Evolutionary conservation across 92 coral and sea anemone genomes (phyloP), one percentile per base, ranked within the genome.

Genomic region (Zoanthus solanderi): DNA sequence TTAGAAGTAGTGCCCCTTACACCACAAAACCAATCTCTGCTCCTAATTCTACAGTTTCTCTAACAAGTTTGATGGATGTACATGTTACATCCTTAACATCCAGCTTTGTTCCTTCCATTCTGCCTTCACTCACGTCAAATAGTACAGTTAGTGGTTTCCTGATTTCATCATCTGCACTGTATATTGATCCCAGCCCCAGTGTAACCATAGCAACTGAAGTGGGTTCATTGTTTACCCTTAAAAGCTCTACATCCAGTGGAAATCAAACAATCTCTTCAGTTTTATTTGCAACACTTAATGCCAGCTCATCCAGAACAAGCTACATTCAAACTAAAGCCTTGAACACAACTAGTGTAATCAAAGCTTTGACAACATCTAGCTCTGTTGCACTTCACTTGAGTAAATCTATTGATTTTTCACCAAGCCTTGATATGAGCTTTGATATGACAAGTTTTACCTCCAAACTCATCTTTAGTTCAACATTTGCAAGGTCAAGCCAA

Each of bases 181-280:
- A 30, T 18, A 75, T 18, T 52, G 45, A 50, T 28, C 79, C 74
- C 44, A 61, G 85, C 63, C 68, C 75, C 42, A 45, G 50, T 32
- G 66, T 48, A 45, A 52, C 72, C 56, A 76, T n/a, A 14, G 53
- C 32, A 68, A 34, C 87, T 23, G 72, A 37, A 9, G 5, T 11
- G n/a, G 28, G 71, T 16, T 82, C 60, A 34, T 84, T 83, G 4
- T 52, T 87, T 37, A 78, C 65, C 48, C 54, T 75, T 63, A 58
- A 74, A 30, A 66, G 71, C 73, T 7, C 42, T 32, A 74, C 75
- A 63, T 63, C 78, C 18, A 79, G 84, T 74, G 66, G 75, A 61
- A 50, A 50, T 7, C 78, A 71, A 28, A 52, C 82, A 60, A 9
- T 13, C 18, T 60, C 9, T 14, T 68, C 63, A 52, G 13, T 34